Evolutionary conservation across 2,888 invertebrate species (phyloP), one percentile per base, ranked within the genome.

Genomic region (Alloplasta piceator): DNA sequence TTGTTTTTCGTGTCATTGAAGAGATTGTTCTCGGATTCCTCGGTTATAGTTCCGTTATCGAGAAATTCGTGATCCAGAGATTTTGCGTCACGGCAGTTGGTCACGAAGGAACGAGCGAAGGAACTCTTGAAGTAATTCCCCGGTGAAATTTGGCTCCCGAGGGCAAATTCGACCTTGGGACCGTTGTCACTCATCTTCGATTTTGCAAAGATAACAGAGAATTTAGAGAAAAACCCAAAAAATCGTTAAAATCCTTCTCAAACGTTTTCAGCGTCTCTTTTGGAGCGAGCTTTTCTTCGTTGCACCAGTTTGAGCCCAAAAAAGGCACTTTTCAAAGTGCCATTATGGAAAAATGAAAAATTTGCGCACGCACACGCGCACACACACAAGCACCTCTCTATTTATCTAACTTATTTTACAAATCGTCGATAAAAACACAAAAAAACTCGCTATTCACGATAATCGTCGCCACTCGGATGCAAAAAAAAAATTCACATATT

Each of bases 121-220:
- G 93, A 92, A 88, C 94, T 94, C 89, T 94, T 94, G 87, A 94
- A 94, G 85, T 92, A 93, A 81, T 93, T 93, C 48, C 92, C 93
- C 67, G 92, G 90, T 10, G 91, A 90, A 71, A 90, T 90, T 80
- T 90, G 88, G 80, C 89, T 90, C 26, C 91, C 92, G 56, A 92
- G 85, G 50, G 87, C 89, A 74, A 91, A 91, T 78, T 90, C 87
- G 72, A 91, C 86, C 82, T 86, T 90, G 52, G 87, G 86, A 50
- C 61, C 68, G 46, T 77, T 78, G 7, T 89, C 87, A 61, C 80
- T 78, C 89, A 89, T 89, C 58, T 77, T 83, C 80, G 46, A 52
- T 26, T 39, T 5, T 9, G 14, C 5, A 55, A 46, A 10, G 16
- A 50, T 36, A 10, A 46, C 43, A 48, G 4, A 46, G 64, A 60